These are phyloP conservation scores for Epicampocera succincta DNA, from an alignment of 2,888 invertebrate genomes.

Conservation along the genomic window DNA sequence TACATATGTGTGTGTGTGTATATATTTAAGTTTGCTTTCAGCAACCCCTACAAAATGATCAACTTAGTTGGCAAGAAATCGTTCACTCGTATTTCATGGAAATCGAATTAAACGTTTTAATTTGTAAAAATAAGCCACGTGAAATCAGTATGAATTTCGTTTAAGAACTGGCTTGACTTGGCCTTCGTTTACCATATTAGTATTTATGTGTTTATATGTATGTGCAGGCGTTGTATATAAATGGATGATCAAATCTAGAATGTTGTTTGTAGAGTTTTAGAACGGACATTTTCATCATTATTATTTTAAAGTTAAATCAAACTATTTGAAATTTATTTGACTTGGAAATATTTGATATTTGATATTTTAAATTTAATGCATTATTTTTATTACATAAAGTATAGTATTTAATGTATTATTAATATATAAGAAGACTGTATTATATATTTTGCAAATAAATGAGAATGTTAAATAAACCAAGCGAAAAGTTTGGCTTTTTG, in stretches of 20 bases:
- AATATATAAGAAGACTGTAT: slow-evolving; percentile 67
- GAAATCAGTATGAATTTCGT: neutral
- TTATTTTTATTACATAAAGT: slow-evolving; percentile 33
- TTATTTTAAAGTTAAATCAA: neutral
- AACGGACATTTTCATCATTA: neutral
- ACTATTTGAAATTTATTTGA: slow-evolving; percentile 32
- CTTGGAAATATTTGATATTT: slow-evolving; percentile 55
- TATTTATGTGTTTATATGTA: neutral
- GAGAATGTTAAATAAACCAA: slow-evolving; percentile 63
- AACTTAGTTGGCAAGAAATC: too few relatives aligned
- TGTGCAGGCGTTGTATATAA: slow-evolving; percentile 59
- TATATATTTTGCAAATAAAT: slow-evolving; percentile 66
- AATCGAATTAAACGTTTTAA: neutral
- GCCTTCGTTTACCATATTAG: neutral
- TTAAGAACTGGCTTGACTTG: neutral
- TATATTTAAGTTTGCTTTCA: too few relatives aligned
- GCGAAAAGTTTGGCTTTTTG: too few relatives aligned
- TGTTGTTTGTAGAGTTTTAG: slow-evolving; percentile 35
- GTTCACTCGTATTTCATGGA: too few relatives aligned
- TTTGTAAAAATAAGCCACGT: slow-evolving; percentile 16
- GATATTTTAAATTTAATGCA: slow-evolving; percentile 50
- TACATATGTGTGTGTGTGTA: too few relatives aligned
- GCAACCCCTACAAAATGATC: too few relatives aligned
- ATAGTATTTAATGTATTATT: slow-evolving; percentile 63
- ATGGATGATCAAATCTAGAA: slow-evolving; percentile 53